Percentiles rank a stretch among this genome's conserved stretches.
Evolutionary conservation across 2,797 vertebrate genomes (phyloP).

Genomic region (Labroides dimidiatus): DNA sequence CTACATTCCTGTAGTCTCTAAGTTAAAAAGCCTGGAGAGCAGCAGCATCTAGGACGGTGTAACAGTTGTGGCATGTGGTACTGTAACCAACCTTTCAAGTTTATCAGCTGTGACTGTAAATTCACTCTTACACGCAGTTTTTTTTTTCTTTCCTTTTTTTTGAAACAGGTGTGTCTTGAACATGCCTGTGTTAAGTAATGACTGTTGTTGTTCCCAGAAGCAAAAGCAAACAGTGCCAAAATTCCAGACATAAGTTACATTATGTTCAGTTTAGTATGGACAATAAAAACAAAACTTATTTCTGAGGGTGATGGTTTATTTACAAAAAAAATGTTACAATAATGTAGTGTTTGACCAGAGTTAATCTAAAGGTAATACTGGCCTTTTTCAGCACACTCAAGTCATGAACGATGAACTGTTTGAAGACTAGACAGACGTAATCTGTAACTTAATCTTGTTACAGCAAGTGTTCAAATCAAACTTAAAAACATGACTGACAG

Average conservation of each 20-base stretch:
- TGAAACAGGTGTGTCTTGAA: neutral
- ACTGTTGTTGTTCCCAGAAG: neutral
- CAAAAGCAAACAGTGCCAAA: neutral
- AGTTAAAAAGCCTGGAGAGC: neutral
- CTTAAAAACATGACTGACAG: constrained; percentile 13
- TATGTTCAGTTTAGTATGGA: neutral
- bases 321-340: constrained; percentile 71
- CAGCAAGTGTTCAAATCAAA: neutral
- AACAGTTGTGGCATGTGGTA: neutral
- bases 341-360: constrained; percentile 75
- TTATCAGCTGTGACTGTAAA: constrained; percentile 3
- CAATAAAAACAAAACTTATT: neutral
- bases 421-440: constrained; percentile 34
- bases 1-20: too few species aligned
- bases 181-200: neutral
- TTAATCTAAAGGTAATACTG: constrained; percentile 63
- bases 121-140: too few species aligned
- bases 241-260: neutral
- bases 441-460: constrained; percentile 33
- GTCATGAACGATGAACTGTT: constrained; percentile 54
- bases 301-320: constrained; percentile 60
- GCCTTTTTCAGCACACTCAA: constrained; percentile 54
- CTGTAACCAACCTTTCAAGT: constrained; percentile 12
- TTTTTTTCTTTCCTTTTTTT: neutral
- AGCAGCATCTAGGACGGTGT: neutral